Percentiles rank a stretch among this genome's conserved stretches.
Evolutionary conservation across 30 jellyfish, hydroid and myxozoan species (phyloP).

Genomic region (Aurelia sp.): DNA sequence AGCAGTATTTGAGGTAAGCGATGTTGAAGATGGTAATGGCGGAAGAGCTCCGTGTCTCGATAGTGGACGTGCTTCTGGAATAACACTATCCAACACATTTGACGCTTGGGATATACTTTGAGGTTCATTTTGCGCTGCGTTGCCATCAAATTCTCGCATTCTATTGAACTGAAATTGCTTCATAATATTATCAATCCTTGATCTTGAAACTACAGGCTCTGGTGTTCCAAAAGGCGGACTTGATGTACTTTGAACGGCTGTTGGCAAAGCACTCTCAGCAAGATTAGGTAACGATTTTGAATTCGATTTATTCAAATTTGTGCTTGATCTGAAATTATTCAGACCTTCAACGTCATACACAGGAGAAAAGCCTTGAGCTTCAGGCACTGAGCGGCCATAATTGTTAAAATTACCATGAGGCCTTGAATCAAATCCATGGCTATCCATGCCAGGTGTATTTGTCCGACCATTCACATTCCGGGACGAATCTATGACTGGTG

Average conservation of each 20-base stretch:
- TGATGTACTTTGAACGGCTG: background rate
- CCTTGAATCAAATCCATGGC: background rate
- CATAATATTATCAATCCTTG: slow-evolving; percentile 87
- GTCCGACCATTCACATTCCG: background rate
- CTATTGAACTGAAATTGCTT: slow-evolving; percentile 84
- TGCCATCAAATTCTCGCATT: slow-evolving; percentile 41
- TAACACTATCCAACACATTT: background rate
- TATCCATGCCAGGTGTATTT: background rate
- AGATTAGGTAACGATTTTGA: slow-evolving; percentile 83
- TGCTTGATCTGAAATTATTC: background rate
- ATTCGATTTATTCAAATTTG: slow-evolving; percentile 49
- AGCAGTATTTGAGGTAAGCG: background rate
- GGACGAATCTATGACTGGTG: background rate
- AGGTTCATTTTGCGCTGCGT: background rate
- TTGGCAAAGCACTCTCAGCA: slow-evolving; percentile 26
- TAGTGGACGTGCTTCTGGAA: background rate
- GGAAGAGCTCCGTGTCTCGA: slow-evolving; percentile 50
- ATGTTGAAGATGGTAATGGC: slow-evolving; percentile 23
- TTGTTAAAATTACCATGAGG: background rate
- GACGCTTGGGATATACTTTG: background rate
- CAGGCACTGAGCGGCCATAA: background rate
- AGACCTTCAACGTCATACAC: background rate
- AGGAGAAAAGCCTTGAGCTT: background rate
- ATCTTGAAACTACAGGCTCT: slow-evolving; percentile 61
- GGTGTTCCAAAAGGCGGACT: slow-evolving; percentile 2